Conservation (phyloP, 2,888 invertebrate species). For the Xylophagus ater region DNA sequence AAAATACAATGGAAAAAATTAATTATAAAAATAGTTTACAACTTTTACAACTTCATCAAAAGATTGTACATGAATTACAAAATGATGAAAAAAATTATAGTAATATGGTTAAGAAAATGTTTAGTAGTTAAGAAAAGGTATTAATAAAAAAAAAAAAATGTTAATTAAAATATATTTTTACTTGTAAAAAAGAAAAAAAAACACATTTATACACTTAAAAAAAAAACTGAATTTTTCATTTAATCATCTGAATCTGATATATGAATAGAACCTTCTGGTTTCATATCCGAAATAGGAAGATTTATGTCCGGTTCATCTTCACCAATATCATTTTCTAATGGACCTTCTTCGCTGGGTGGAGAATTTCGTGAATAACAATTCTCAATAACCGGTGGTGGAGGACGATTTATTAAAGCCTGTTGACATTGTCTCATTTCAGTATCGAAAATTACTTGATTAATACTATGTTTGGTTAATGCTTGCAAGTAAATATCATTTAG, state of each 20-base stretch:
- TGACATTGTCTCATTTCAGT: constrained; percentile 6
- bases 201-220: not conserved
- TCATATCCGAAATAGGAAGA: too few relatives aligned
- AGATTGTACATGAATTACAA: constrained; percentile 45
- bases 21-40: constrained; percentile 54
- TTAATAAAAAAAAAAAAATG: too few relatives aligned
- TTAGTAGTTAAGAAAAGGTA: too few relatives aligned
- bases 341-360: too few relatives aligned
- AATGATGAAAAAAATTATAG: constrained; percentile 48
- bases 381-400: not conserved
- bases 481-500: constrained; percentile 7
- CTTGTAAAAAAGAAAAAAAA: not conserved
- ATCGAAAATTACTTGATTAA: constrained; percentile 5
- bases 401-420: not conserved
- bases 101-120: constrained; percentile 44
- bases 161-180: constrained; percentile 10
- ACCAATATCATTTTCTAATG: too few relatives aligned
- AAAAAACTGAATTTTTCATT: too few relatives aligned
- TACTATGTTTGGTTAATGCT: constrained; percentile 4
- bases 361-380: too few relatives aligned
- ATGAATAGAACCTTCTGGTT: too few relatives aligned
- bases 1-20: constrained; percentile 41
- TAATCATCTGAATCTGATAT: too few relatives aligned
- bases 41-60: constrained; percentile 48
- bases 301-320: too few relatives aligned